Evolutionary conservation across 2,888 invertebrate genomes (phyloP), one percentile per base, ranked within the genome.

Genomic region (Dichetophora obliterata): DNA sequence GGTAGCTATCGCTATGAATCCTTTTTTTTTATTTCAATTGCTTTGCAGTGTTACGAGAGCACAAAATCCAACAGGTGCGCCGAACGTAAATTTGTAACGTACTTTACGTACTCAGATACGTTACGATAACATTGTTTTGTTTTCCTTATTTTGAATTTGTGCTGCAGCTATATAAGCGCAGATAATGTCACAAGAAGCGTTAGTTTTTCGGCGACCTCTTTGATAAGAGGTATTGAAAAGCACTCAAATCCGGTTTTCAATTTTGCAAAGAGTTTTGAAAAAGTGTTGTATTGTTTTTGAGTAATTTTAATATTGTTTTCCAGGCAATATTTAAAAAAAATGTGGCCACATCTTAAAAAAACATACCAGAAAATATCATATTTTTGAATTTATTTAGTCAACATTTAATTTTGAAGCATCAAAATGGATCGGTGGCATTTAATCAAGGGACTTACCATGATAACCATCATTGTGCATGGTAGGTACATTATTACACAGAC

Each of bases 61-160:
- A 68, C 16, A 50, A 65, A 50, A 37, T 27, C 70, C 54, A 66
- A 74, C 65, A 74, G 66, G 74, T 74, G 74, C 66, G 65, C 66
- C 24, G 31, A 0, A 22, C 43, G 48, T 5, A 24, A 9, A n/a
- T 70, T 14, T 31, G 59, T 37, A 11, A 43, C 43, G 43, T 43
- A 43, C 43, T 43, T 43, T 59, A 24, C 14, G 1, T 24, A 59
- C 22, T 59, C 59, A 24, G 27, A 27, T 27, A 9, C 22, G 43
- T 43, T 34, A 65, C 63, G 31, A n/a, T 31, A 31, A 31, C 3
- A 4, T 31, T 31, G 3, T 4, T 31, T 31, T 31, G 5, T 31
- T 31, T 31, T 31, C 5, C 5, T 31, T 11, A 24, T 19, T 48
- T 8, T 50, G 11, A 24, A 71, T 24, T 22, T 63, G 11, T 19